Conservation (phyloP, 2,113 vertebrate species). For the Cryptomyrus ogoouensis region DNA sequence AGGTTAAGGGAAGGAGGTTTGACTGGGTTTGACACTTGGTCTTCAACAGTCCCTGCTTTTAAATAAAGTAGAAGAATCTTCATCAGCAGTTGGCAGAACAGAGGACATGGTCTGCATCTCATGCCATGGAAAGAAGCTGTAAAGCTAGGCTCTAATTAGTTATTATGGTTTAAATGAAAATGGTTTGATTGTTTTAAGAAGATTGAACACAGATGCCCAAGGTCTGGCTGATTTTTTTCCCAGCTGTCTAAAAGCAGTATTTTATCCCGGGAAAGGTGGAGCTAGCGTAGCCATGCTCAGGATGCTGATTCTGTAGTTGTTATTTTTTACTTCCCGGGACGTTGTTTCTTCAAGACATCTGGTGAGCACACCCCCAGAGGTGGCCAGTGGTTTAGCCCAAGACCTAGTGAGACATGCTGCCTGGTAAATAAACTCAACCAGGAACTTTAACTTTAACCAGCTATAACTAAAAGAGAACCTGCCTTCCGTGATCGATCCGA, state of each 20-base stretch:
- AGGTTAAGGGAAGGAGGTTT: background rate
- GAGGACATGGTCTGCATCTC: background rate
- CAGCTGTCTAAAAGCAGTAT: background rate
- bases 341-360: background rate
- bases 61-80: background rate
- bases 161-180: constrained; percentile 4
- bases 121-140: background rate
- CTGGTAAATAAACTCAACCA: background rate
- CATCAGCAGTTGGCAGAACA: background rate
- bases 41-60: background rate
- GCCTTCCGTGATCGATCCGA: background rate
- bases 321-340: background rate
- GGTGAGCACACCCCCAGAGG: background rate
- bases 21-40: background rate
- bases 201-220: background rate
- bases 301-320: background rate
- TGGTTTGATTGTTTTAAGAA: background rate
- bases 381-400: background rate
- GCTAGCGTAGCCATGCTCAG: background rate
- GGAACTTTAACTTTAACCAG: background rate
- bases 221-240: background rate
- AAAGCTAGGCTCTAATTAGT: background rate
- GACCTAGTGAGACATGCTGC: background rate
- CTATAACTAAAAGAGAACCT: background rate
- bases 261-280: background rate